Conservation (phyloP, 2,797 vertebrate genomes). For the Enteromius afrohamiltoni region DNA sequence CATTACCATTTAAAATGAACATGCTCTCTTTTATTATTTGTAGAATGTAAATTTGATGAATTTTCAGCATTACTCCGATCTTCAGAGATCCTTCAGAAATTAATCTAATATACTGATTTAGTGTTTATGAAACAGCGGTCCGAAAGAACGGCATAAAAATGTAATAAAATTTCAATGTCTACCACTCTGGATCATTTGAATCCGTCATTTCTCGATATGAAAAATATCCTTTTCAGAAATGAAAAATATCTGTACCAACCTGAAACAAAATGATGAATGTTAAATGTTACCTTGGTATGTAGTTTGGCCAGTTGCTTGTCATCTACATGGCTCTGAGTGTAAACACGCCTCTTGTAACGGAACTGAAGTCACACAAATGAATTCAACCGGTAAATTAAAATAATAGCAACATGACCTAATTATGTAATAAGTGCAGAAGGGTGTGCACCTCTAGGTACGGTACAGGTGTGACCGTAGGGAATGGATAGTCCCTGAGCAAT, state of each 20-base stretch:
- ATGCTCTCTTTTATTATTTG: not conserved
- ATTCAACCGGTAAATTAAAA: not conserved
- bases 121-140: not conserved
- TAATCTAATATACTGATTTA: not conserved
- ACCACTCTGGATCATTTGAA: not conserved
- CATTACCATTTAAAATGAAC: not conserved
- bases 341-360: conserved; percentile 93
- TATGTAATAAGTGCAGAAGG: conserved; percentile 70
- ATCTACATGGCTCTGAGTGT: conserved; percentile 91
- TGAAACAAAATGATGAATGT: not conserved
- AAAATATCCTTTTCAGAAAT: not conserved
- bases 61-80: not conserved
- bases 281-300: conserved; percentile 88
- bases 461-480: conserved; percentile 89
- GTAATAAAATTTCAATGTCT: not conserved
- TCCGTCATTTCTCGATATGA: not conserved
- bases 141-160: not conserved
- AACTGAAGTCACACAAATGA: conserved; percentile 77
- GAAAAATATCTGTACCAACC: not conserved
- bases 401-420: conserved; percentile 3
- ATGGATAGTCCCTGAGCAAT: conserved; percentile 91
- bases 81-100: not conserved
- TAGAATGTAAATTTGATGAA: not conserved
- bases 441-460: conserved; percentile 87
- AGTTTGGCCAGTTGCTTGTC: conserved; percentile 97